phyloP scores from a whole-genome alignment of 2,888 invertebrate genomes.

The Megastigmus dorsalis region DNA sequence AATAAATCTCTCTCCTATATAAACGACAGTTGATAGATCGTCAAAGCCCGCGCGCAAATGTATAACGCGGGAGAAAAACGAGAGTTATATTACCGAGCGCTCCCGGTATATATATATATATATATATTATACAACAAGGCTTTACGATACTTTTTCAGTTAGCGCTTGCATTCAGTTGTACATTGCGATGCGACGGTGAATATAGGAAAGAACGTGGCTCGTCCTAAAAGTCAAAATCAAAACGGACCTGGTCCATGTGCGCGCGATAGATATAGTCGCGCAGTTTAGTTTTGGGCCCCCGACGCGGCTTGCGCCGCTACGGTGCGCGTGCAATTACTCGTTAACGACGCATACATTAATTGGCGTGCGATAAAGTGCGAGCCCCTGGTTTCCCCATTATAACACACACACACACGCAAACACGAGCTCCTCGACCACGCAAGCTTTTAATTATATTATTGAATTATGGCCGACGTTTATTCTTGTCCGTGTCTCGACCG shows the following conservation, averaged over 20 bases:
- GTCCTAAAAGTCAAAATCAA: constrained; percentile 26
- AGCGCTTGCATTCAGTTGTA: constrained; percentile 18
- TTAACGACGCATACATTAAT: constrained; percentile 69
- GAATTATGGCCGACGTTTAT: constrained; percentile 71
- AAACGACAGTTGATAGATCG: constrained; percentile 37
- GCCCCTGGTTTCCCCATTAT: constrained; percentile 35
- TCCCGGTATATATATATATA: too few relatives aligned
- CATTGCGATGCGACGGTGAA: not conserved
- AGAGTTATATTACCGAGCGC: constrained; percentile 32
- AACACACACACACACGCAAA: constrained; percentile 38
- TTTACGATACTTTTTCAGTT: constrained; percentile 52
- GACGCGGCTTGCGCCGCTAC: not conserved
- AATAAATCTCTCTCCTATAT: constrained; percentile 31
- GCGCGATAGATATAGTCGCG: too few relatives aligned
- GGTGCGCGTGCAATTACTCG: constrained; percentile 62
- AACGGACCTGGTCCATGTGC: not conserved
- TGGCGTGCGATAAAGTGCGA: constrained; percentile 66
- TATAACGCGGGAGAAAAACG: constrained; percentile 35
- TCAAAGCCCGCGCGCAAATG: constrained; percentile 18
- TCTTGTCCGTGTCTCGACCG: constrained; percentile 58
- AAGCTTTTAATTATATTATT: constrained; percentile 70
- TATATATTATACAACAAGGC: too few relatives aligned
- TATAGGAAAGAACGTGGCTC: constrained; percentile 1
- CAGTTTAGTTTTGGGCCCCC: constrained; percentile 37
- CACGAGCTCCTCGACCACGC: not conserved